phyloP scores from a whole-genome alignment of 2,113 vertebrate species.

The Engraulis encrasicolus region DNA sequence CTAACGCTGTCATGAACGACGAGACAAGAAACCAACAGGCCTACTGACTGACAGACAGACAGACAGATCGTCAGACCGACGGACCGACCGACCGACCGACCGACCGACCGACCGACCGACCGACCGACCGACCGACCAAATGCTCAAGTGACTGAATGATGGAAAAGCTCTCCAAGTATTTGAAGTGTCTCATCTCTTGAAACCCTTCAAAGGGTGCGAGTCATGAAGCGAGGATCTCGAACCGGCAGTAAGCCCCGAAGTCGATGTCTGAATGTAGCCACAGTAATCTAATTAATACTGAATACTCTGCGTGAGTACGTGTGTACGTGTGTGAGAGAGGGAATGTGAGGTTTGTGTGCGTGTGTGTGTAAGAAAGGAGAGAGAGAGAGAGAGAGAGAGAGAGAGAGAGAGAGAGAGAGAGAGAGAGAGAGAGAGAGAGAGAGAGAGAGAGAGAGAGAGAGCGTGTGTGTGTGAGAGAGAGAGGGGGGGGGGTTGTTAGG shows the following conservation, averaged over 20 bases:
- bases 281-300: not conserved
- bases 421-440: not conserved
- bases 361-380: too few relatives aligned
- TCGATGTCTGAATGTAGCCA: not conserved
- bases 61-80: too few relatives aligned
- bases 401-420: not conserved
- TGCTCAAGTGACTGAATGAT: not conserved
- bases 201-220: not conserved
- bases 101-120: not conserved
- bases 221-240: not conserved
- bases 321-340: too few relatives aligned
- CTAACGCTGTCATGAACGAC: conserved; percentile 44
- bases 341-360: not conserved
- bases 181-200: conserved; percentile 24
- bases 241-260: not conserved
- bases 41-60: too few relatives aligned
- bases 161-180: conserved; percentile 1
- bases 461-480: too few relatives aligned
- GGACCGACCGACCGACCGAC: not conserved
- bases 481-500: too few relatives aligned
- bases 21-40: too few relatives aligned
- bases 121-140: not conserved
- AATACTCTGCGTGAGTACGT: not conserved
- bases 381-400: too few relatives aligned
- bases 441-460: not conserved